Evolutionary conservation across 2,113 vertebrate genomes (phyloP), one percentile per base, ranked within the genome.

Genomic region (Dunckerocampus dactyliophorus): DNA sequence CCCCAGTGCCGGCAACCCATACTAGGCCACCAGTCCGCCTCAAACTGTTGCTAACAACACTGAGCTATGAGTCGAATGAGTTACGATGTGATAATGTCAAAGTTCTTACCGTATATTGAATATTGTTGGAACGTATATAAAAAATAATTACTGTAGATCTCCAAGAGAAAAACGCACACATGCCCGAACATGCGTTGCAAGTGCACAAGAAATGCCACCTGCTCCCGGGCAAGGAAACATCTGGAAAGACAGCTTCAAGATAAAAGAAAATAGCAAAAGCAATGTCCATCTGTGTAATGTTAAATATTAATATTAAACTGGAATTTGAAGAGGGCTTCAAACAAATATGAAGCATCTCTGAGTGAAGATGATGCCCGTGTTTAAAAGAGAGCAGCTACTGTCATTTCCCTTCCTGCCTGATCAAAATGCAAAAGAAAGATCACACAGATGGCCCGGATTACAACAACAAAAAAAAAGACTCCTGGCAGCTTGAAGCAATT

Each of bases 241-340:
- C n/a, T 56, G 53, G n/a, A 57, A 37, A 22, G 37, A 57, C 19
- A 57, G 51, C 51, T 53, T 20, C 54, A 20, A 20, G 37, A 3
- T 39, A 5, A 20, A 12, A 16, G 17, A 55, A 34, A 19, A 15
- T 34, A 19, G 31, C 10, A 31, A 37, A 56, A 42, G 17, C 9
- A 56, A 39, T 57, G 20, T 39, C 53, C 53, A 55, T 17, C 31
- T 7, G 17, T 37, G 31, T 20, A 19, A 39, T 55, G 8, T 8
- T 34, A 3, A n/a, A n/a, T 34, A n/a, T 54, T 54, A 54, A 54
- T 54, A 7, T 31, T 52, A 13, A 31, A 54, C 17, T 54, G 34
- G n/a, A 20, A 43, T 57, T 21, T 43, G 39, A 56, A 37, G 9
- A 39, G 10, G 37, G 21, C 24, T 52, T 1, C 3, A 17, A 7